Base-by-base conservation (phyloP, 2,113 vertebrate species). In the Apteryx mantelli region DNA sequence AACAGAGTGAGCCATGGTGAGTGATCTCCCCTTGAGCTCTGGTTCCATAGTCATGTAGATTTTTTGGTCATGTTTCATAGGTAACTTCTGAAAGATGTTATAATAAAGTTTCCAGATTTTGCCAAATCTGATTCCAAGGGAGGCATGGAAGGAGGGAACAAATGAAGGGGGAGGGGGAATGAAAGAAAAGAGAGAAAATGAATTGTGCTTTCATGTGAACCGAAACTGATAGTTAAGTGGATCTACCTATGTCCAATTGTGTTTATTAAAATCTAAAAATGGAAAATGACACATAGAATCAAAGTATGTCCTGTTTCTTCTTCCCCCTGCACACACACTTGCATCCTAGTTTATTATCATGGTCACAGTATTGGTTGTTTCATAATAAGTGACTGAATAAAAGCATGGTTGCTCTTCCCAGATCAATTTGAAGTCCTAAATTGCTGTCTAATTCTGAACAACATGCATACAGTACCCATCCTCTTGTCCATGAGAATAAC, bases 401-500 rank as follows among this genome's bases (percentile, higher is more conserved):
- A 79, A 74, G 66, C 79, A 68, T 63, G 85, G 70, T 42, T 78
- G 20, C 56, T 97, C 78, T 95, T 96, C 92, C 30, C 73, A 26
- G 46, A 85, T 95, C 70, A 93, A 61, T 91, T 7, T 68, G 80
- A 63, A 89, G 53, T 85, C 89, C 83, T 95, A 92, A 96, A 95
- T 89, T 96, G 78, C 82, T 76, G 64, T 88, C 88, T 94, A 89
- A 89, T 96, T 95, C 89, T 40, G 48, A 93, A 87, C 82, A 94
- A 89, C 55, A 36, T 94, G 83, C 53, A 19, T 89, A 78, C 93
- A 64, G 64, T 91, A 93, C 87, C 90, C 91, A 91, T 74, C 78
- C 88, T 91, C 88, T 81, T 89, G 76, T 96, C 85, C 90, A 6
- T 53, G 78, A 95, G 94, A 97, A 94, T 91, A 96, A 95, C 90